Evolutionary conservation across 2,113 vertebrate genomes (phyloP), one percentile per base, ranked within the genome.

Genomic region (Xenus cinereus): DNA sequence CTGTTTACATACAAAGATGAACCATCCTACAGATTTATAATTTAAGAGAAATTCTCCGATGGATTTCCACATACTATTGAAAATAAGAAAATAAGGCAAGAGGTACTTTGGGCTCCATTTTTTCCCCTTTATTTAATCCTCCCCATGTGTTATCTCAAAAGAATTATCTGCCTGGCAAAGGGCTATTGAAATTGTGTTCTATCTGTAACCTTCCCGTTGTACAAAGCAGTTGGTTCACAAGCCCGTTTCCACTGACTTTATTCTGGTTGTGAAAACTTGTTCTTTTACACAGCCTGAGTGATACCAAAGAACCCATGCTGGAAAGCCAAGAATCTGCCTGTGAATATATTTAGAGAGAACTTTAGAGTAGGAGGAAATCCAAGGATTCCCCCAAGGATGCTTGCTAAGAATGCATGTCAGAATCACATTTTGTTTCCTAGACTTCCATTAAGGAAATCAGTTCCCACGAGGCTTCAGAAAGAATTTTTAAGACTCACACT

Each of bases 401-500:
- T 41, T 84, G 41, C 45, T 75, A 78, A 74, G 32, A 57, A 75
- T 3, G 1, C 7, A 21, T 5, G 23, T 18, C 79, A 86, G n/a
- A 78, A 75, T 46, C 24, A 37, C 10, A 45, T 51, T 77, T 77
- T 19, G 10, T 46, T 67, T 83, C 72, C 46, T 73, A 48, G 43
- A 37, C 14, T 63, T 35, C 12, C n/a, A 74, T 20, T 6, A 81
- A 28, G 62, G 62, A 84, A 67, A 85, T 43, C 33, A 45, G 20
- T 37, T 77, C 32, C 84, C 50, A 41, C 2, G 13, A 79, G 10
- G 35, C 33, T 48, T 88, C 86, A 26, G 32, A 88, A 69, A 54
- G 51, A 90, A 93, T 79, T 48, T 53, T 82, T 85, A 74, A 85
- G 86, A 99, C 99, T 99, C 97, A 99, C 99, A 94, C 99, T 99